Base-by-base conservation (phyloP, 2,113 vertebrate species). In the Grammatotria lemairii region DNA sequence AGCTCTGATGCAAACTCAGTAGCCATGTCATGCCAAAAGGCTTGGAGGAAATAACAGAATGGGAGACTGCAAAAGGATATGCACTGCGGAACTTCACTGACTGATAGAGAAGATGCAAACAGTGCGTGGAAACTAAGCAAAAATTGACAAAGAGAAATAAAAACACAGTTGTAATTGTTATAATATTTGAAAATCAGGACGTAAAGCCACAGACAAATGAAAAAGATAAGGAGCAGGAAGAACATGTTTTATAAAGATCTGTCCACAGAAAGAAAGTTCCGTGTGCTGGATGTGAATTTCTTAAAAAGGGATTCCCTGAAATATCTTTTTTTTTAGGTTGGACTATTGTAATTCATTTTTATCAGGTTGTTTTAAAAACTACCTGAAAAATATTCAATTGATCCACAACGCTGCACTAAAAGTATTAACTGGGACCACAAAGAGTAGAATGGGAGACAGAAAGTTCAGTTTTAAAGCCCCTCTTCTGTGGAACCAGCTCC, bases 171-270 rank as follows among this genome's bases (percentile, higher is more conserved):
- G 16, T 19, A 49, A 47, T 28, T 49, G 26, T 49, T n/a, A 31
- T 2, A 49, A 19, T 78, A 31, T 31, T 78, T 49, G 26, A 49
- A 31, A 31, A 78, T 31, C 4, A 49, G 26, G 45, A 49, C 0
- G 4, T 12, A 49, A 28, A 78, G 26, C 45, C 26, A n/a, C 16
- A 8, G 45, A 49, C 16, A 49, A 78, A 19, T 28, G 26, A 49
- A 31, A 78, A 47, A 23, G 21, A 73, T 47, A 73, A 75, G 17
- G 19, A 78, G 45, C 45, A 31, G 17, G 10, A 51, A 0, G 7
- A 78, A 17, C 26, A 33, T 33, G 73, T 78, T 78, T 73, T 78
- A 19, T 51, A 78, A 78, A 78, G 45, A 78, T 51, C 68, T 75
- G 9, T 3, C 21, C 40, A 73, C 38, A 45, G 40, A 73, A 26